A percentile compares a stretch with the other conserved stretches of the same genome.
Evolutionary conservation across 2,888 invertebrate species (phyloP).

Genomic region (Cheilosia vernalis): DNA sequence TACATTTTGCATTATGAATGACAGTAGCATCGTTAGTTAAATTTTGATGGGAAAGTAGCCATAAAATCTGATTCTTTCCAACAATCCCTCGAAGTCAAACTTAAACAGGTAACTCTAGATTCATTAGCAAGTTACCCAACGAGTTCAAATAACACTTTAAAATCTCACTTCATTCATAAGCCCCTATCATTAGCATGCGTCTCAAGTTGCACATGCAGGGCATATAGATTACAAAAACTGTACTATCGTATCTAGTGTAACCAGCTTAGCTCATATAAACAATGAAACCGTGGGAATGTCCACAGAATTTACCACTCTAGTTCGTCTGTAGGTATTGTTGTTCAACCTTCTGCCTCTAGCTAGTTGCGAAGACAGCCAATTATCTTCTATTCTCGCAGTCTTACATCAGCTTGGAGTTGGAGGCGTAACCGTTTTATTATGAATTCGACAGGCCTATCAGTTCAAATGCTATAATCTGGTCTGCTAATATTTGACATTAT

Average conservation of each 20-base stretch:
- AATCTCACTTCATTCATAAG: conserved; percentile 8
- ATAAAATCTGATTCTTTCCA: too few species aligned
- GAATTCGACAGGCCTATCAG: too few species aligned
- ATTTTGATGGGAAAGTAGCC: too few species aligned
- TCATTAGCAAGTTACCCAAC: too few species aligned
- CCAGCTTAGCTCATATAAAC: not conserved
- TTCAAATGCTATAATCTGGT: too few species aligned
- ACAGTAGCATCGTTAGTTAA: too few species aligned
- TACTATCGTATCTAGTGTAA: conserved; percentile 14
- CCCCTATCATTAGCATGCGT: conserved; percentile 17
- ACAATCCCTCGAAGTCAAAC: too few species aligned
- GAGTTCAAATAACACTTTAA: too few species aligned
- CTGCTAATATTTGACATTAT: too few species aligned
- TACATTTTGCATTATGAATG: too few species aligned
- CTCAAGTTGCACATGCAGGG: conserved; percentile 19
- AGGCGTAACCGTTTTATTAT: not conserved
- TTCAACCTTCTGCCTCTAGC: not conserved
- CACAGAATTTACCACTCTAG: conserved; percentile 18
- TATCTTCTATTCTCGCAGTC: not conserved
- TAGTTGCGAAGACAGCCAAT: not conserved
- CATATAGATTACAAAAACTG: conserved; percentile 16
- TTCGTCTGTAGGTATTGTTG: conserved; percentile 4
- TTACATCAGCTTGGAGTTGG: not conserved
- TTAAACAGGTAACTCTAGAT: too few species aligned
- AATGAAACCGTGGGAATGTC: conserved; percentile 58